phyloP scores from a whole-genome alignment of 2,113 vertebrate species.

The Rallus limicola region DNA sequence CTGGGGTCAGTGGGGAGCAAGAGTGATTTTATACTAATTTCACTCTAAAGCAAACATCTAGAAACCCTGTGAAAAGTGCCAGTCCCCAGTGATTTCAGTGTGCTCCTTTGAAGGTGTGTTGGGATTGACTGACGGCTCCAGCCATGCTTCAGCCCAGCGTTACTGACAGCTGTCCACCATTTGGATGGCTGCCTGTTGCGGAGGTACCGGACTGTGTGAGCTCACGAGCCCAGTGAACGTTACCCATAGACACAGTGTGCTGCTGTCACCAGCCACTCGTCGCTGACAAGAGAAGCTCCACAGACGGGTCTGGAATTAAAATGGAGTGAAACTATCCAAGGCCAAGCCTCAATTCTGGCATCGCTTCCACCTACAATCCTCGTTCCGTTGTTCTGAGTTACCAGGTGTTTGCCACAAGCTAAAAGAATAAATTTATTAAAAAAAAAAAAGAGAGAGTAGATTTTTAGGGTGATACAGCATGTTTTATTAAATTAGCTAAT shows the following conservation, averaged over 20 bases:
- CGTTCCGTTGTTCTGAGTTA: background rate
- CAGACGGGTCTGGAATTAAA: slow-evolving; percentile 74
- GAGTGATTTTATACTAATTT: background rate
- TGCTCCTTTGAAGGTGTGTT: background rate
- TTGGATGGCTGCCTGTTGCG: background rate
- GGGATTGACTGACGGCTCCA: background rate
- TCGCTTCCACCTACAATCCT: slow-evolving; percentile 85
- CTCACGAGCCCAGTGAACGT: background rate
- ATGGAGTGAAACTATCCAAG: slow-evolving; percentile 86
- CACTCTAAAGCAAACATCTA: background rate
- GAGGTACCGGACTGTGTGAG: background rate
- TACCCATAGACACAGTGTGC: slow-evolving; percentile 94
- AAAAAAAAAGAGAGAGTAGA: background rate
- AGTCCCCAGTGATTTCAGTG: background rate
- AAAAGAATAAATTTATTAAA: background rate
- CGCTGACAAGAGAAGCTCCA: slow-evolving; percentile 84
- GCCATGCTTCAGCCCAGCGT: background rate
- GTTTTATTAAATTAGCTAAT: background rate
- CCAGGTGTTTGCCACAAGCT: slow-evolving; percentile 84
- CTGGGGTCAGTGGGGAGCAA: background rate
- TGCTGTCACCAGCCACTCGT: slow-evolving; percentile 88
- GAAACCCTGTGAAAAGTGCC: background rate
- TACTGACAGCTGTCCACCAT: background rate
- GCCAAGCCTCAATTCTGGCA: slow-evolving; percentile 85
- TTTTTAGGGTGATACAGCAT: background rate